A percentile compares a stretch with the other conserved stretches of the same genome.
phyloP scores from a whole-genome alignment of 2,113 vertebrate species.

The Bungarus multicinctus region DNA sequence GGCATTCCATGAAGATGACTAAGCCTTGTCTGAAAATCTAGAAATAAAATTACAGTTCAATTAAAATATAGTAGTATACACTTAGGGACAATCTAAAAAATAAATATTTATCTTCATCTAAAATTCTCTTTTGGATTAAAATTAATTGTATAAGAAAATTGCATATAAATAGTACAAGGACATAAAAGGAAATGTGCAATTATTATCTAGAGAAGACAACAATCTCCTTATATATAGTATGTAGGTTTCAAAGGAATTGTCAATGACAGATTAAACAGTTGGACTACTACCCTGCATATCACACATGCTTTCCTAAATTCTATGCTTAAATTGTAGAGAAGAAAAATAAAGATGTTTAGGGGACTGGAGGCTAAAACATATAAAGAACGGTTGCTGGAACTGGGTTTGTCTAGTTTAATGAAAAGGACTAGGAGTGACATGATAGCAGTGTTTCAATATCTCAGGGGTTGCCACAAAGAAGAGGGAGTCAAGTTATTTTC shows the following conservation, averaged over 20 bases:
- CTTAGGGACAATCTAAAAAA: background rate
- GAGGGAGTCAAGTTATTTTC: too few species aligned
- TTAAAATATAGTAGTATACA: background rate
- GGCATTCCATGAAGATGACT: slow-evolving; percentile 83
- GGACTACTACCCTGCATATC: background rate
- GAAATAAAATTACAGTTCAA: slow-evolving; percentile 23
- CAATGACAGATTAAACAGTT: background rate
- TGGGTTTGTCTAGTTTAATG: too few species aligned
- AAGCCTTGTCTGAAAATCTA: slow-evolving; percentile 91
- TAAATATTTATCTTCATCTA: background rate
- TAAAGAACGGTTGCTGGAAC: too few species aligned
- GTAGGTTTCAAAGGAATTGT: background rate
- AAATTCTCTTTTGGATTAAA: background rate
- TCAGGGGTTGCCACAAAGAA: too few species aligned
- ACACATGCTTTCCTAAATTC: background rate
- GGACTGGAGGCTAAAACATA: too few species aligned
- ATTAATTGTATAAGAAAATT: background rate
- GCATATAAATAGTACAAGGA: background rate
- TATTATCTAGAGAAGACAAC: background rate
- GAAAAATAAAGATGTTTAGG: too few species aligned
- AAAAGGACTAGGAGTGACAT: too few species aligned
- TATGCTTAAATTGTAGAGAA: background rate
- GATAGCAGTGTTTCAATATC: too few species aligned
- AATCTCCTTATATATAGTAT: background rate
- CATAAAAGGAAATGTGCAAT: background rate